A percentile compares a stretch with the other conserved stretches of the same genome.
phyloP scores from a whole-genome alignment of 2,888 invertebrate species.

The Liodrosophila aerea region DNA sequence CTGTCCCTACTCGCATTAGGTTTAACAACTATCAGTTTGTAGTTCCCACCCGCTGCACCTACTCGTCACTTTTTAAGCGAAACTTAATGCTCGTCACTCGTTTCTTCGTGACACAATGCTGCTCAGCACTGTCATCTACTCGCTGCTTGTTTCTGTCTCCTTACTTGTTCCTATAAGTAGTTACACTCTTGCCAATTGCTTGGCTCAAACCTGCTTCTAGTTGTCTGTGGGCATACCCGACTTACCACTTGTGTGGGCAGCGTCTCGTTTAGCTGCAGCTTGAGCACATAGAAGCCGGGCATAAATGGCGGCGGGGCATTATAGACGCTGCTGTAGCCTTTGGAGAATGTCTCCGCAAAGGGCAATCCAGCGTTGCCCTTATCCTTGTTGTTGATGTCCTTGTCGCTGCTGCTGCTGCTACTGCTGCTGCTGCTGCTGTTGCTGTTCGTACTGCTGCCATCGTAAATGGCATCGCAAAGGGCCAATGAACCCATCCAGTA shows the following conservation, averaged over 20 bases:
- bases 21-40: too few relatives aligned
- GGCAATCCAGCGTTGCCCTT: conserved; percentile 76
- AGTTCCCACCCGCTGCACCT: too few relatives aligned
- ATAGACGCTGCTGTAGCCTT: conserved; percentile 69
- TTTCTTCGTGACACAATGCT: too few relatives aligned
- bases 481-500: conserved; percentile 91
- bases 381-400: conserved; percentile 14
- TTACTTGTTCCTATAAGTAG: too few relatives aligned
- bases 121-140: too few relatives aligned
- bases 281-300: conserved; percentile 87
- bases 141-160: too few relatives aligned
- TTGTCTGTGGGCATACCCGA: conserved; percentile 12
- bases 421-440: conserved; percentile 25
- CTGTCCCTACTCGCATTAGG: too few relatives aligned
- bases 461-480: conserved; percentile 87
- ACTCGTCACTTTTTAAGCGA: too few relatives aligned
- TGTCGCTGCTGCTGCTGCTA: conserved; percentile 12
- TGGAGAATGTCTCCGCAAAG: conserved; percentile 78
- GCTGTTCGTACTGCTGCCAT: conserved; percentile 38
- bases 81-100: too few relatives aligned
- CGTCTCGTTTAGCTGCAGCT: conserved; percentile 84
- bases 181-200: not conserved
- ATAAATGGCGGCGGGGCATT: conserved; percentile 86
- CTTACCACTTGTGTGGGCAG: conserved; percentile 78
- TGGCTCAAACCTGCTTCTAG: not conserved